A percentile compares a stretch with the other conserved stretches of the same genome.
Evolutionary conservation across 2,113 vertebrate species (phyloP).

Genomic region (Petrocephalus microphthalmus): DNA sequence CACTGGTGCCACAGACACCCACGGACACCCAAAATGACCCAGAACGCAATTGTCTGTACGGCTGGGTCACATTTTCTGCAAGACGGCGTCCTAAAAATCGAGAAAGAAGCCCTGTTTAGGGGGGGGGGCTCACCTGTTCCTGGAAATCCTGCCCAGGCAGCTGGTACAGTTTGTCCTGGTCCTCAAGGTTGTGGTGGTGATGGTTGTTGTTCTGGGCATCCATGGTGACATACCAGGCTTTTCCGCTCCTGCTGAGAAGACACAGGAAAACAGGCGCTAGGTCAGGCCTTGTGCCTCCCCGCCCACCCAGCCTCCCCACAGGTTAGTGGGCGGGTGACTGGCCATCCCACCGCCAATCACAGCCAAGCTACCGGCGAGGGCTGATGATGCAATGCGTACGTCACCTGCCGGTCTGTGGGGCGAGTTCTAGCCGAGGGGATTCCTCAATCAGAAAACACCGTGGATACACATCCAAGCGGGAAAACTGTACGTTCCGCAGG

Average conservation of each 20-base stretch:
- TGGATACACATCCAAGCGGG: not conserved
- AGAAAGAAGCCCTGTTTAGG: not conserved
- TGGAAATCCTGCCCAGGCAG: constrained; percentile 53
- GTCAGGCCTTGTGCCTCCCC: not conserved
- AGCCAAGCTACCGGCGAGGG: not conserved
- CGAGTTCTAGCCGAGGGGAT: not conserved
- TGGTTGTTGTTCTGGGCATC: constrained; percentile 65
- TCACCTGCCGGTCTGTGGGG: not conserved
- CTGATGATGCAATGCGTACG: not conserved
- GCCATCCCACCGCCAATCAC: not conserved
- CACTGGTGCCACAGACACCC: not conserved
- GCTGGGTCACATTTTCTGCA: not conserved
- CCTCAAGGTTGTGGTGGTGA: constrained; percentile 57
- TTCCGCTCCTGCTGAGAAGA: constrained; percentile 33
- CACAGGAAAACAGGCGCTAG: not conserved
- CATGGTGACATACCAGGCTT: constrained; percentile 69
- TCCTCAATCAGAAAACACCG: not conserved
- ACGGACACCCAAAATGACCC: not conserved
- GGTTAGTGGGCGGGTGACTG: not conserved
- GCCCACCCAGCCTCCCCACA: not conserved
- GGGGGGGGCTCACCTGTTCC: constrained; percentile 57
- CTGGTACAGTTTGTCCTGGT: constrained; percentile 66
- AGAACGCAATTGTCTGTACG: not conserved
- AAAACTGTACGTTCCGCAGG: not conserved
- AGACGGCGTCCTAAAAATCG: not conserved